Base-by-base conservation (phyloP, 2,113 vertebrate species). In the Pituophis catenifer region DNA sequence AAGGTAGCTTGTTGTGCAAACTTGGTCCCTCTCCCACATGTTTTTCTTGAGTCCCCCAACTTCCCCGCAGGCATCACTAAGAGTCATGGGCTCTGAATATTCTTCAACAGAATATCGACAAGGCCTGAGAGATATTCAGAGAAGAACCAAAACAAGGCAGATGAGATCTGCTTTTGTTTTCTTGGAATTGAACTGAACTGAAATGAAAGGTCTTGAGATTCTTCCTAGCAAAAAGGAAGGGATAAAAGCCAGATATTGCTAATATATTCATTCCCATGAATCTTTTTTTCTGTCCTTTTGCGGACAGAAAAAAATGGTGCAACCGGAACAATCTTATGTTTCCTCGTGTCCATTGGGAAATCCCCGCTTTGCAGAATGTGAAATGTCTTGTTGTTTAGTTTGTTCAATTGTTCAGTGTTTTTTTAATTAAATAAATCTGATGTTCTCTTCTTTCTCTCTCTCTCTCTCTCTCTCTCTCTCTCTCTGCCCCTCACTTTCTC, bases 351-450 rank as follows among this genome's bases (percentile, higher is more conserved):
- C 75, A 89, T 26, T 10, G 86, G 91, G 93, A 70, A 86, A 85
- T 52, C 90, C 94, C 90, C 89, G 87, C 53, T 58, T 65, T 94
- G 62, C 90, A 52, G 2, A 50, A 50, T 50, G 48, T 50, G 93
- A 96, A 95, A 91, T 24, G 59, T 95, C 89, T 95, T 88, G 92
- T 81, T 93, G 88, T 59, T 65, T 44, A 44, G 38, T 44, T 29
- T 65, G 62, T 65, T 65, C 29, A 65, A 65, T n/a, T 65, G 26
- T 65, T 65, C 26, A 29, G 3, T 23, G 57, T 24, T 26, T 44
- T 44, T 48, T 48, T 21, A 50, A 38, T 75, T 55, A 44, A 75
- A 92, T 48, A 92, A 65, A 52, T 58, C n/a, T 89, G 24, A 70
- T 5, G 55, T 11, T 9, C 7, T 52, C 54, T 70, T 75, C 8